These are phyloP conservation scores for Lampris incognitus DNA, from an alignment of 2,113 vertebrate genomes.

Conservation along the genomic window DNA sequence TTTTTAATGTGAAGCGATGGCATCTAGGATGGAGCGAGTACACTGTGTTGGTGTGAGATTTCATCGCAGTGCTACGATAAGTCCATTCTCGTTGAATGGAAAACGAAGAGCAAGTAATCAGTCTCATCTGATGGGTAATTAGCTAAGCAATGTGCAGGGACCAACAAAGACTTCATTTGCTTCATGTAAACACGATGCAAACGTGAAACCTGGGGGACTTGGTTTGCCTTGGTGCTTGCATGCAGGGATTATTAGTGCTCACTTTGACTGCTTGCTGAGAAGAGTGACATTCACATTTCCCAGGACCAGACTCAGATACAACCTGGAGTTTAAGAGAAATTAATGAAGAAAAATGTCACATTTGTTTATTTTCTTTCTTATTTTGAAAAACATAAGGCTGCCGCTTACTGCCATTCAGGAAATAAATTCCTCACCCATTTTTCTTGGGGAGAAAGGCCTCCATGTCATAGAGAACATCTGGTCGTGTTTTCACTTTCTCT, in stretches of 20 bases:
- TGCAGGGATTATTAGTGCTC: constrained; percentile 45
- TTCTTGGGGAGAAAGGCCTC: constrained; percentile 94
- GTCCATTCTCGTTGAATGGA: neutral
- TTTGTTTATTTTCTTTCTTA: too few relatives aligned
- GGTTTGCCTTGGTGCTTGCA: neutral
- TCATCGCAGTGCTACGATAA: neutral
- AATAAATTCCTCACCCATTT: constrained; percentile 86
- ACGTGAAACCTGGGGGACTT: neutral
- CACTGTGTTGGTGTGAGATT: neutral
- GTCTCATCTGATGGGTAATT: neutral
- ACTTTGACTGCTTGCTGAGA: constrained; percentile 95
- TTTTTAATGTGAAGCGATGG: too few relatives aligned
- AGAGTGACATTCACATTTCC: constrained; percentile 95
- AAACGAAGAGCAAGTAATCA: neutral
- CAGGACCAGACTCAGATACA: constrained; percentile 94
- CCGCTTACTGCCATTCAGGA: too few relatives aligned
- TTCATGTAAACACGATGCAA: neutral
- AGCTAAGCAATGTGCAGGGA: neutral
- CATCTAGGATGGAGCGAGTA: too few relatives aligned
- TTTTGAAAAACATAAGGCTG: too few relatives aligned
- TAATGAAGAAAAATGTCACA: too few relatives aligned
- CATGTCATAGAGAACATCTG: constrained; percentile 92
- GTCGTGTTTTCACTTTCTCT: constrained; percentile 85
- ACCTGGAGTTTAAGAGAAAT: constrained; percentile 75
- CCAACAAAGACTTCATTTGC: too few relatives aligned